phyloP scores from a whole-genome alignment of 2,888 invertebrate genomes.

The Antheraea assamensis region DNA sequence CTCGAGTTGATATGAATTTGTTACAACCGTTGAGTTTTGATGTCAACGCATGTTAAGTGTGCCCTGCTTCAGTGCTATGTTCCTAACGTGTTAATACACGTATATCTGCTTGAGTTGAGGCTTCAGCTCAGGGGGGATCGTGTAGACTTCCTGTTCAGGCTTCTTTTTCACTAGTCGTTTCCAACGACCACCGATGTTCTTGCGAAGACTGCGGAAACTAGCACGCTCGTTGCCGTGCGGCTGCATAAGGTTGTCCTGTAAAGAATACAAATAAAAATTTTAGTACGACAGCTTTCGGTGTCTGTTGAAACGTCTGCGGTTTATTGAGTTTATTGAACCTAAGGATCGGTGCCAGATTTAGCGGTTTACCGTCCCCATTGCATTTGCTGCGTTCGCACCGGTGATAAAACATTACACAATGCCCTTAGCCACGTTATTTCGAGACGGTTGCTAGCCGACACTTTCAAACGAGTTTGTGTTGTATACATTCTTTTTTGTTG shows the following conservation, averaged over 20 bases:
- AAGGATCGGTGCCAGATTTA: conserved; percentile 49
- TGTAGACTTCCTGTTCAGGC: conserved; percentile 90
- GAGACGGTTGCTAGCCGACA: conserved; percentile 56
- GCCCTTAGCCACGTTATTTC: conserved; percentile 52
- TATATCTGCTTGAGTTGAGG: conserved; percentile 94
- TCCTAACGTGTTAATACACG: conserved; percentile 85
- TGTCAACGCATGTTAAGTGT: conserved; percentile 56
- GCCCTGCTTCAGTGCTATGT: conserved; percentile 69
- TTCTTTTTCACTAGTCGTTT: conserved; percentile 92
- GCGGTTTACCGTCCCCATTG: conserved; percentile 58
- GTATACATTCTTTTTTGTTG: conserved; percentile 4
- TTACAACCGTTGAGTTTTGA: conserved; percentile 65
- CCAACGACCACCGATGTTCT: conserved; percentile 93
- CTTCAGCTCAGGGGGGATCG: conserved; percentile 93
- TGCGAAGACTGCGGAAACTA: conserved; percentile 91
- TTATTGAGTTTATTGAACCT: conserved; percentile 53
- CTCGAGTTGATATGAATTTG: conserved; percentile 74
- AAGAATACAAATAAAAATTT: conserved; percentile 60
- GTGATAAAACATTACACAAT: conserved; percentile 62
- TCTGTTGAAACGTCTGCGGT: conserved; percentile 27
- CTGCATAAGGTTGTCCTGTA: conserved; percentile 91
- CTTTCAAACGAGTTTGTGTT: conserved; percentile 47
- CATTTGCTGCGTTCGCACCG: conserved; percentile 57
- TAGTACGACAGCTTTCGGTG: conserved; percentile 34
- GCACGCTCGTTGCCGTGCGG: conserved; percentile 86